phyloP scores from a whole-genome alignment of 2,113 vertebrate species.

The Nyctibius bracteatus region DNA sequence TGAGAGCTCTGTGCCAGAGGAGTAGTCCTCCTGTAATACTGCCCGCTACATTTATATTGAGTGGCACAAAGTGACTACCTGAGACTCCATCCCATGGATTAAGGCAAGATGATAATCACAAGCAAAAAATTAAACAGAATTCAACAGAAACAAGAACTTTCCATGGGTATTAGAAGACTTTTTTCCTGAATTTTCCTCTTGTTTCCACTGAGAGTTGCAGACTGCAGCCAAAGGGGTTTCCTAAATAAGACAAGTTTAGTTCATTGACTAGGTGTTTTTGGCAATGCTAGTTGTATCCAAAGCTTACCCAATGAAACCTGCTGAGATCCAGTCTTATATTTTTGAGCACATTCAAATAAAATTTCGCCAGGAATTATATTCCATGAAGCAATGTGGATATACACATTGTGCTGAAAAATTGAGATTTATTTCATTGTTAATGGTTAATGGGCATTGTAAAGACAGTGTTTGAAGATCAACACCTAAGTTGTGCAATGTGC shows the following conservation, averaged over 20 bases:
- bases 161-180: background rate
- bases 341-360: background rate
- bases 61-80: background rate
- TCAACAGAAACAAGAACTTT: background rate
- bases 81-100: background rate
- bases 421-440: background rate
- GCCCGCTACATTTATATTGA: background rate
- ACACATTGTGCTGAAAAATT: background rate
- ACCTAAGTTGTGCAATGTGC: background rate
- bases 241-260: background rate
- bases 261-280: background rate
- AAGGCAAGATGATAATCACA: background rate
- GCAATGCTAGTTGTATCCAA: background rate
- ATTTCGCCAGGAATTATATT: background rate
- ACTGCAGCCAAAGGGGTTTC: background rate
- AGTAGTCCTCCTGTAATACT: background rate
- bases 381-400: background rate
- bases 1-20: background rate
- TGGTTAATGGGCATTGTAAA: background rate
- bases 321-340: background rate
- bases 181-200: background rate
- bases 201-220: background rate
- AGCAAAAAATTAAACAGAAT: background rate
- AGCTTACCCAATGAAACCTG: background rate
- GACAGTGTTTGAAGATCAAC: background rate